Conservation (phyloP, 1,140 invertebrate genomes). For the Sinella curviseta region DNA sequence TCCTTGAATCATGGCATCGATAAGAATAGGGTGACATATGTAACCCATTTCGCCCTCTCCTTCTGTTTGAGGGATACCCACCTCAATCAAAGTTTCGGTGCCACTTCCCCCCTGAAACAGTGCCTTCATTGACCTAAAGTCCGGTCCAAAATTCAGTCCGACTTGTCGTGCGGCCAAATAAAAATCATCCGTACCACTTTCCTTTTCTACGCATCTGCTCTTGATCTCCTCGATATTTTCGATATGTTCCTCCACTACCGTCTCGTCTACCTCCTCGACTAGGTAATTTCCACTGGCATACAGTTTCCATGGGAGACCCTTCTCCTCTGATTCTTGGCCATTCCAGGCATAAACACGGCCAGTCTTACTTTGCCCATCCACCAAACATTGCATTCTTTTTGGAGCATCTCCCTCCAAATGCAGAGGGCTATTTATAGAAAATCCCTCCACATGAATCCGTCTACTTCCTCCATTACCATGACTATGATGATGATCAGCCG, state of each 20-base stretch:
- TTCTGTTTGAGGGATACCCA: background rate
- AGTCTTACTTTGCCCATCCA: background rate
- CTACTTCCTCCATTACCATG: too few species aligned
- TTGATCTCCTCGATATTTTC: background rate
- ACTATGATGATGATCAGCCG: too few species aligned
- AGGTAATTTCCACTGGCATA: background rate
- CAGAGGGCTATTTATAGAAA: background rate
- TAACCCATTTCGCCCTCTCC: background rate
- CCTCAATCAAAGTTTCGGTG: background rate
- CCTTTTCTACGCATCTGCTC: background rate
- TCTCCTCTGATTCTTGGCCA: background rate
- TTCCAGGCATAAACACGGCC: background rate
- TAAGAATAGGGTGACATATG: background rate
- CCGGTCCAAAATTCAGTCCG: background rate
- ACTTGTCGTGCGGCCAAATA: background rate
- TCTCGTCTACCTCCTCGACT: background rate
- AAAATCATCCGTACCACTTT: background rate
- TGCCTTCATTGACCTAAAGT: background rate
- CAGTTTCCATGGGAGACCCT: background rate
- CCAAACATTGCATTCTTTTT: background rate
- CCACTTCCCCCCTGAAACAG: background rate
- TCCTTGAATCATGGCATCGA: background rate
- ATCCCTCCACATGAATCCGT: background rate
- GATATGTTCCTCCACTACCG: background rate
- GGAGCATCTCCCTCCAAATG: background rate